Conservation (phyloP, 2,888 invertebrate genomes). For the Pandemis cinnamomeana region DNA sequence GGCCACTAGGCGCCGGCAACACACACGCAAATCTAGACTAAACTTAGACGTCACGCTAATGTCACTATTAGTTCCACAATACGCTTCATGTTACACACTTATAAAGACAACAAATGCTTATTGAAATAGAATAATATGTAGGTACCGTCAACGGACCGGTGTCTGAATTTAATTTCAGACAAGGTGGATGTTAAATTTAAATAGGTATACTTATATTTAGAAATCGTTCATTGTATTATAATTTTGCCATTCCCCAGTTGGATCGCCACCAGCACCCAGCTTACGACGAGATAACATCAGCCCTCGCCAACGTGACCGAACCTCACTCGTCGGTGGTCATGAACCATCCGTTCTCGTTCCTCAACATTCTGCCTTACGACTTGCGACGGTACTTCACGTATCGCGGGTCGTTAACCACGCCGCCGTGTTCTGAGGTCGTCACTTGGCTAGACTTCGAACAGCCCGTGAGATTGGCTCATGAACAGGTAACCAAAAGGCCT, state of each 20-base stretch:
- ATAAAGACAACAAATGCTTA: too few relatives aligned
- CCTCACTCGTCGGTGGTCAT: slow-evolving; percentile 81
- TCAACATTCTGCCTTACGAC: slow-evolving; percentile 82
- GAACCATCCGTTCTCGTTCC: slow-evolving; percentile 78
- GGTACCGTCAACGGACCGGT: too few relatives aligned
- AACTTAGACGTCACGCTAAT: not conserved
- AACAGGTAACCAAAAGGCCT: slow-evolving; percentile 81
- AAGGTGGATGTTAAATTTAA: too few relatives aligned
- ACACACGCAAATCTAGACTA: not conserved
- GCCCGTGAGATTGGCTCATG: slow-evolving; percentile 87
- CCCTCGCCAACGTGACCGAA: slow-evolving; percentile 82
- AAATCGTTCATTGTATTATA: not conserved
- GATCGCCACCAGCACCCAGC: slow-evolving; percentile 81
- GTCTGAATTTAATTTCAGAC: too few relatives aligned
- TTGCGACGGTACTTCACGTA: slow-evolving; percentile 91
- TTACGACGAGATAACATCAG: slow-evolving; percentile 85
- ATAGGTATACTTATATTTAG: not conserved
- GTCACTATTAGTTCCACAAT: slow-evolving; percentile 1
- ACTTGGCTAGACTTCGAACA: slow-evolving; percentile 93
- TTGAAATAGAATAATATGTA: too few relatives aligned
- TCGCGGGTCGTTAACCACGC: slow-evolving; percentile 93
- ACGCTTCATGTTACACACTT: not conserved
- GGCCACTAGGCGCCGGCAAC: too few relatives aligned
- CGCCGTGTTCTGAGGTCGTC: slow-evolving; percentile 93
- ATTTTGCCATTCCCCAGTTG: slow-evolving; percentile 57